Percentiles rank a stretch among this genome's conserved stretches.
These are phyloP conservation scores for Papilio polytes DNA, from an alignment of 1,140 invertebrate species.

Conservation along the genomic window DNA sequence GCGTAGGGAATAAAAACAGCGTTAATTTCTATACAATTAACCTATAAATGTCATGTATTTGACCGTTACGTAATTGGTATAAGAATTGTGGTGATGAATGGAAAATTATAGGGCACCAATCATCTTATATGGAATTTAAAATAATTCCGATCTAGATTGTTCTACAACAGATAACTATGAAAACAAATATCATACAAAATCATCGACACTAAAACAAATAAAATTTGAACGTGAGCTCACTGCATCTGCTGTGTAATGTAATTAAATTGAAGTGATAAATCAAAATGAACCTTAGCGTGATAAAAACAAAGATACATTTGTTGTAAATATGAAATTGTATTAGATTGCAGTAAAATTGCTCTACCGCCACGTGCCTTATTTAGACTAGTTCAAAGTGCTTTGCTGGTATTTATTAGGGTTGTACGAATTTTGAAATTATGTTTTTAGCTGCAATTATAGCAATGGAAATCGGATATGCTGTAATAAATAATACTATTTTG, in stretches of 20 bases:
- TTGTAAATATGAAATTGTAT: slow-evolving; percentile 42
- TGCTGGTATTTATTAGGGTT: slow-evolving; percentile 50
- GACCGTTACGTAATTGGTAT: background rate
- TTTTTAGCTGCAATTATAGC: background rate
- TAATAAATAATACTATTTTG: background rate
- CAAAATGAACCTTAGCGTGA: slow-evolving; percentile 37
- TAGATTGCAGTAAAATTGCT: slow-evolving; percentile 60
- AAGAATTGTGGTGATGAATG: background rate
- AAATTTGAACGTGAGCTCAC: slow-evolving; percentile 63
- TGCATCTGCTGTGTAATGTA: slow-evolving; percentile 44
- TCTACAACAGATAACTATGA: background rate
- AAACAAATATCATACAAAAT: slow-evolving; percentile 47
- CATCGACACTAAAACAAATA: slow-evolving; percentile 68
- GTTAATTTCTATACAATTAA: background rate
- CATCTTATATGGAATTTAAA: background rate
- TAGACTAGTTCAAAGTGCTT: slow-evolving; percentile 57
- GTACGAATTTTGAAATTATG: slow-evolving; percentile 39
- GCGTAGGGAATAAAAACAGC: background rate
- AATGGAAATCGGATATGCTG: background rate
- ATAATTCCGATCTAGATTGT: background rate
- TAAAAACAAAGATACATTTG: slow-evolving; percentile 32
- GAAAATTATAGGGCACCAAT: background rate
- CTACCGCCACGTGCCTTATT: slow-evolving; percentile 57
- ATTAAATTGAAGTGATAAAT: background rate
- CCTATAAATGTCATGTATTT: background rate